Conservation (phyloP, 2,888 invertebrate genomes). For the Chrysolina oricalcia region DNA sequence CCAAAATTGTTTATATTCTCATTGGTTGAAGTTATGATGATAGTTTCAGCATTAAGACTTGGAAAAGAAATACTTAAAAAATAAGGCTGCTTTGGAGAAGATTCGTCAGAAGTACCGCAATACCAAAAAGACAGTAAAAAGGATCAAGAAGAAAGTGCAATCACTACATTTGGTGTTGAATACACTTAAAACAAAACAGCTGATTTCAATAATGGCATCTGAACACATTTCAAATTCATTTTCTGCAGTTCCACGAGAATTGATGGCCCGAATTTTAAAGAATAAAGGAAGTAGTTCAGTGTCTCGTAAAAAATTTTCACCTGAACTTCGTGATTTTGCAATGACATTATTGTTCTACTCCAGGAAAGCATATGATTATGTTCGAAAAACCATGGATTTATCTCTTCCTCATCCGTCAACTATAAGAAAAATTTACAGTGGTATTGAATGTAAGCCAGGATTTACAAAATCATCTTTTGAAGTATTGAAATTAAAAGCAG, state of each 20-base stretch:
- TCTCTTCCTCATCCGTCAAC: conserved; percentile 35
- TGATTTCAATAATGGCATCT: conserved; percentile 28
- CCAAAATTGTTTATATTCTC: too few species aligned
- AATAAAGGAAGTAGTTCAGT: neutral
- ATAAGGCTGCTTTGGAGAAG: conserved; percentile 6
- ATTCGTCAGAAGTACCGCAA: conserved; percentile 5
- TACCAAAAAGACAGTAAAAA: conserved; percentile 6
- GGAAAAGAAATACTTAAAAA: neutral
- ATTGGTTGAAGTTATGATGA: neutral
- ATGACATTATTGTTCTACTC: conserved; percentile 45
- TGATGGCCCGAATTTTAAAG: conserved; percentile 22
- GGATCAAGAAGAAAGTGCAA: conserved; percentile 9
- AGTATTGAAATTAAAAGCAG: conserved; percentile 6
- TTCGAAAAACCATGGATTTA: conserved; percentile 35
- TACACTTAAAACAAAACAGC: conserved; percentile 3
- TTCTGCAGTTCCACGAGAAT: conserved; percentile 13
- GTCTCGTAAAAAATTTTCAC: conserved; percentile 1
- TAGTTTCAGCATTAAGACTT: conserved; percentile 11
- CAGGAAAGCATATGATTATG: conserved; percentile 44
- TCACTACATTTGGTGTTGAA: conserved; percentile 2
- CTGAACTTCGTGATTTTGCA: conserved; percentile 41
- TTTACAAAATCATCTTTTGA: conserved; percentile 28
- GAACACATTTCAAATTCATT: conserved; percentile 16
- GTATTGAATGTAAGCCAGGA: conserved; percentile 26
- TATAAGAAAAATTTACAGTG: conserved; percentile 33